phyloP scores from a whole-genome alignment of 2,113 vertebrate genomes.

The Irena cyanogastra region DNA sequence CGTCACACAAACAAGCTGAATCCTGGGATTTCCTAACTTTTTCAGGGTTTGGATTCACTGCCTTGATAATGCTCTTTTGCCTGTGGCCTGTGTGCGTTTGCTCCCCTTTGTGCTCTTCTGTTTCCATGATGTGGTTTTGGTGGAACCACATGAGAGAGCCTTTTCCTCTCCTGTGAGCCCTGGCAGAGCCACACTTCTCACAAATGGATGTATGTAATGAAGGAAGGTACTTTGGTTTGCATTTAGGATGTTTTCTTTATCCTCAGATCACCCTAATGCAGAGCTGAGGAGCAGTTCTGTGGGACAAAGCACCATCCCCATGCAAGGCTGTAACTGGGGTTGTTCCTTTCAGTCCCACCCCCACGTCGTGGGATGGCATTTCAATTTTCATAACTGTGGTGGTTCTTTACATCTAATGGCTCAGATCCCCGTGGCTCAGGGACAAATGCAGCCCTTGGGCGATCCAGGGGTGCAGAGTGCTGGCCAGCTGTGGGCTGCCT shows the following conservation, averaged over 20 bases:
- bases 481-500: neutral
- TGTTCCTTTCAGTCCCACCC: neutral
- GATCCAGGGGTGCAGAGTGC: accelerated
- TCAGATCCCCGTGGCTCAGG: neutral
- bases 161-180: neutral
- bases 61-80: neutral
- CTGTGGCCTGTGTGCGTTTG: neutral
- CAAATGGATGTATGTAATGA: neutral
- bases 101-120: neutral
- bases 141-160: accelerated
- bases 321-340: neutral
- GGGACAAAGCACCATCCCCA: neutral
- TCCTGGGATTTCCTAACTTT: neutral
- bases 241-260: neutral
- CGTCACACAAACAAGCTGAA: neutral
- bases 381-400: neutral
- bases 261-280: neutral
- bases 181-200: neutral
- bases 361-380: accelerated
- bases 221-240: neutral
- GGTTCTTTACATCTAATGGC: neutral
- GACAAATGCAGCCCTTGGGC: neutral
- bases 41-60: neutral
- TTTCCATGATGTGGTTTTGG: neutral
- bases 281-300: neutral